phyloP scores from a whole-genome alignment of 2,888 invertebrate species.

The Microplitis manilae region DNA sequence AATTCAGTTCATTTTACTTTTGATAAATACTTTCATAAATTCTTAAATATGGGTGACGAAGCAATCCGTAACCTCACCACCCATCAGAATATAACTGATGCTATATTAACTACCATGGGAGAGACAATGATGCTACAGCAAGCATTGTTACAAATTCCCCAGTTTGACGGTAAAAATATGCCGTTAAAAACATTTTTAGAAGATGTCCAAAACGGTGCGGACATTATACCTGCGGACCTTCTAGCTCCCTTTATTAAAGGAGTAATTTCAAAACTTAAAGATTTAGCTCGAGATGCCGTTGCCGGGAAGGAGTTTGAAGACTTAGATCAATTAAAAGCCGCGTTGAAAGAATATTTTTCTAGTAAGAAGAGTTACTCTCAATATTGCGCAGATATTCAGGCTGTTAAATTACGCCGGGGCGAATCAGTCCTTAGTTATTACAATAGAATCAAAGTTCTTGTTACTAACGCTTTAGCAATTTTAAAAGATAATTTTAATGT shows the following conservation, averaged over 20 bases:
- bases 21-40: no score
- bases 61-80: conserved; percentile 15
- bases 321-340: not conserved
- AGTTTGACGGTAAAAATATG: conserved; percentile 35
- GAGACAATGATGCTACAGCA: conserved; percentile 37
- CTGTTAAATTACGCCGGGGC: conserved; percentile 18
- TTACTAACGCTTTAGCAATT: not conserved
- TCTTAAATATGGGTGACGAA: not conserved
- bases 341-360: not conserved
- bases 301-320: not conserved
- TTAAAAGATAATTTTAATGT: not conserved
- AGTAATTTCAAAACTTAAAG: conserved; percentile 22
- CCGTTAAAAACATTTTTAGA: conserved; percentile 31
- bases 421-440: conserved; percentile 33
- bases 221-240: not conserved
- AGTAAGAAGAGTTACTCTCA: conserved; percentile 23
- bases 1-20: no score
- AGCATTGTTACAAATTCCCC: conserved; percentile 36
- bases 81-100: conserved; percentile 36
- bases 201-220: conserved; percentile 33
- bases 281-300: conserved; percentile 36
- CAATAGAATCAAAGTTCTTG: conserved; percentile 20
- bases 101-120: conserved; percentile 32
- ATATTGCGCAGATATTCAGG: conserved; percentile 39
- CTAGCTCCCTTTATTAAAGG: no score